Percentiles rank a stretch among this genome's conserved stretches.
phyloP scores from a whole-genome alignment of 2,797 vertebrate species.

The Crocidura indochinensis region DNA sequence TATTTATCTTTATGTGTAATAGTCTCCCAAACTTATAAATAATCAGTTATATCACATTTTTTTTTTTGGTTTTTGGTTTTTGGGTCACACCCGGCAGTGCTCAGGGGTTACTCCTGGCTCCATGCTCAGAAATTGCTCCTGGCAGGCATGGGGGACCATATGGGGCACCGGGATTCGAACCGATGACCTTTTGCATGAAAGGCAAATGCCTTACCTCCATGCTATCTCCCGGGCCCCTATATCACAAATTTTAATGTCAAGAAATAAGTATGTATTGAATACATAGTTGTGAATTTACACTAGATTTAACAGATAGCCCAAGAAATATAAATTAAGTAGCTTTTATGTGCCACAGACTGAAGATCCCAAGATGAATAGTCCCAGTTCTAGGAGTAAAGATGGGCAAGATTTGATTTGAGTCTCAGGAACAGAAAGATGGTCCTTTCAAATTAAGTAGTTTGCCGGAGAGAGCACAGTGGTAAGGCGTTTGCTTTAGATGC shows the following conservation, averaged over 20 bases:
- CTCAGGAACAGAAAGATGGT: conserved; percentile 10
- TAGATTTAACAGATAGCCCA: background rate
- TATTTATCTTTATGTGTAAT: conserved; percentile 28
- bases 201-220: no score
- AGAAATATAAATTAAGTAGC: background rate
- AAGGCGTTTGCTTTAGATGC: no score
- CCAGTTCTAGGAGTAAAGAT: conserved; percentile 10
- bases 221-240: no score
- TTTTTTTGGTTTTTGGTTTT: no score
- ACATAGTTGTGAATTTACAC: background rate
- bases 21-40: background rate
- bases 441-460: conserved; percentile 21
- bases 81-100: no score
- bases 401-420: conserved; percentile 34
- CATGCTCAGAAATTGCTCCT: no score
- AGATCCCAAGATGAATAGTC: background rate
- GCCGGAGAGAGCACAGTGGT: no score
- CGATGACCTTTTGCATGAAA: no score
- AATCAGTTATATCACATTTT: no score
- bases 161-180: no score
- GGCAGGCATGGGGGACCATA: no score
- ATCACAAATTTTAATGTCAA: background rate
- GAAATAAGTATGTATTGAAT: background rate
- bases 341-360: background rate
- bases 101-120: no score